phyloP scores from a whole-genome alignment of 2,888 invertebrate species.

The Acheta domesticus region DNA sequence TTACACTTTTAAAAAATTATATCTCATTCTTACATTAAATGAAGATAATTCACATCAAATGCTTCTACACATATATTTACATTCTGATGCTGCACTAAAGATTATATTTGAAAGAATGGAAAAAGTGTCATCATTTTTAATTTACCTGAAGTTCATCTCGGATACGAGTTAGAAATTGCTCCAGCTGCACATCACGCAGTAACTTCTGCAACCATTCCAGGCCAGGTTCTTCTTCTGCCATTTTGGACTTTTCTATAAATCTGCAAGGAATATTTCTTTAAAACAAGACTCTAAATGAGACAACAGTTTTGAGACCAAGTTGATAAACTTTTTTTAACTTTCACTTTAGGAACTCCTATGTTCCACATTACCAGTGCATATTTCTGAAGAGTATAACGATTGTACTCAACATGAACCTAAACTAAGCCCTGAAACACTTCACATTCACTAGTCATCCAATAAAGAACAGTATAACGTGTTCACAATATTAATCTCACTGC shows the following conservation, averaged over 20 bases:
- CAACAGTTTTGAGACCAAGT: neutral
- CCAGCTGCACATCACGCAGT: constrained; percentile 83
- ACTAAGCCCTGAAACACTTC: neutral
- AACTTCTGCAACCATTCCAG: constrained; percentile 83
- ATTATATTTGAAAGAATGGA: no score
- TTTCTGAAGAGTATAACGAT: neutral
- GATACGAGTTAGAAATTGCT: constrained; percentile 84
- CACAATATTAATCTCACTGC: neutral
- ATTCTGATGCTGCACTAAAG: no score
- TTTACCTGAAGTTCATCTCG: constrained; percentile 84
- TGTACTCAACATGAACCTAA: neutral
- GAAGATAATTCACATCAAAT: no score
- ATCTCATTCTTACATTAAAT: no score
- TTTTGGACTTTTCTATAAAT: constrained; percentile 33
- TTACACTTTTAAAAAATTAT: no score
- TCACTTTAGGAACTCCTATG: neutral
- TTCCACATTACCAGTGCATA: neutral
- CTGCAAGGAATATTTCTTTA: neutral
- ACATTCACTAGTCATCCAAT: neutral
- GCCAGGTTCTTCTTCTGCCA: constrained; percentile 53
- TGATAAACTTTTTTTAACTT: neutral
- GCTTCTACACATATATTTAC: no score
- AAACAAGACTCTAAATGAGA: neutral
- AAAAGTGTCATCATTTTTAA: no score
- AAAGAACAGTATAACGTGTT: neutral